These are phyloP conservation scores for Collichthys lucidus DNA, from an alignment of 2,113 vertebrate species.

Conservation along the genomic window DNA sequence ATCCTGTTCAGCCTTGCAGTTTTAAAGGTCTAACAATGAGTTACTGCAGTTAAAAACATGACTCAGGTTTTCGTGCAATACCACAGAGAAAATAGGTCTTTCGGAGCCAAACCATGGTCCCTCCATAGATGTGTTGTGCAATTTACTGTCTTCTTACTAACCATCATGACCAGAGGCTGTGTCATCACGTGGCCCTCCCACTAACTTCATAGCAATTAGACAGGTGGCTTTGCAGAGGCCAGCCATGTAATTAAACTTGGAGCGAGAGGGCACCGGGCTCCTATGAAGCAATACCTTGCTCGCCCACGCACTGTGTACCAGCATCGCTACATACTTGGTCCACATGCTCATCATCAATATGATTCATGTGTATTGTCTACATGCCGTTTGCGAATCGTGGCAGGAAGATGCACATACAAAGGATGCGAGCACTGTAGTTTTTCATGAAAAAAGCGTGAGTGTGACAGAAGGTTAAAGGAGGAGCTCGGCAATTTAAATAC, in stretches of 20 bases:
- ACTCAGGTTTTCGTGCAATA: slow-evolving; percentile 32
- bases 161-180: slow-evolving; percentile 60
- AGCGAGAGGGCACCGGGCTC: slow-evolving; percentile 52
- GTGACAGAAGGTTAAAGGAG: neutral
- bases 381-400: neutral
- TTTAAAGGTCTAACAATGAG: slow-evolving; percentile 53
- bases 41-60: slow-evolving; percentile 48
- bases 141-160: slow-evolving; percentile 61
- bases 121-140: slow-evolving; percentile 53
- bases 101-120: slow-evolving; percentile 23
- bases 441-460: neutral
- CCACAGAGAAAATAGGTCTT: slow-evolving; percentile 26
- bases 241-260: slow-evolving; percentile 77
- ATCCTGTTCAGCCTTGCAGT: slow-evolving; percentile 4
- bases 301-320: slow-evolving; percentile 5
- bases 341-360: slow-evolving; percentile 18
- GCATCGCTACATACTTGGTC: neutral
- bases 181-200: slow-evolving; percentile 57
- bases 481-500: no score
- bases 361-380: neutral
- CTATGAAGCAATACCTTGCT: slow-evolving; percentile 39
- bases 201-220: slow-evolving; percentile 71
- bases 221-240: slow-evolving; percentile 65
- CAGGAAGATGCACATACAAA: neutral
- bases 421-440: neutral